phyloP scores from a whole-genome alignment of 2,113 vertebrate species.

The Orthonyx spaldingii region DNA sequence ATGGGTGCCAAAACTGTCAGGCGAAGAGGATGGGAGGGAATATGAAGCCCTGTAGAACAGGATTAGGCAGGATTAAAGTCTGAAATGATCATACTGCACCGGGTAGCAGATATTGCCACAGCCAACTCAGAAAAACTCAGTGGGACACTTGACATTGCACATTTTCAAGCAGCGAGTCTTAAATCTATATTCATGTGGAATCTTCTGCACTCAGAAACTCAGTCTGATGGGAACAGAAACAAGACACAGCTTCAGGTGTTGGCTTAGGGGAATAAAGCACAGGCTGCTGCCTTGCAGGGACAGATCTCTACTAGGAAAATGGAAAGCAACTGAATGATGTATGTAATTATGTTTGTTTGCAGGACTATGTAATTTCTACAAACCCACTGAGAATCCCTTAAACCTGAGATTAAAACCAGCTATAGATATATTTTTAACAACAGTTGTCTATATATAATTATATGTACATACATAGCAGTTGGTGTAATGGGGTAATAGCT shows the following conservation, averaged over 20 bases:
- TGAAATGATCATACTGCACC: conserved; percentile 11
- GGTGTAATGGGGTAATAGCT: background rate
- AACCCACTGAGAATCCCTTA: conserved; percentile 27
- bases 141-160: conserved; percentile 36
- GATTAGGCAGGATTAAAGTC: conserved; percentile 40
- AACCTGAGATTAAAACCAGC: conserved; percentile 21
- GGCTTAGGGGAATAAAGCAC: background rate
- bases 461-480: background rate
- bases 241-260: background rate
- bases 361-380: background rate
- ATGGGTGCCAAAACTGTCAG: background rate
- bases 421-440: conserved; percentile 8
- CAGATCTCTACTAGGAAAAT: background rate
- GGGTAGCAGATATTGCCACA: background rate
- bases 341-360: conserved; percentile 44
- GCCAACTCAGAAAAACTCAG: conserved; percentile 33
- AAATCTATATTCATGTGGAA: conserved; percentile 29
- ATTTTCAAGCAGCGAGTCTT: conserved; percentile 33
- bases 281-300: conserved; percentile 11
- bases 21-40: background rate
- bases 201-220: background rate
- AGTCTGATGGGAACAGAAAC: background rate
- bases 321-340: conserved; percentile 16
- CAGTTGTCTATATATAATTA: conserved; percentile 15
- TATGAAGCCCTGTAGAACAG: background rate